Evolutionary conservation across 2,113 vertebrate genomes (phyloP), one percentile per base, ranked within the genome.

Genomic region (Dascyllus trimaculatus): DNA sequence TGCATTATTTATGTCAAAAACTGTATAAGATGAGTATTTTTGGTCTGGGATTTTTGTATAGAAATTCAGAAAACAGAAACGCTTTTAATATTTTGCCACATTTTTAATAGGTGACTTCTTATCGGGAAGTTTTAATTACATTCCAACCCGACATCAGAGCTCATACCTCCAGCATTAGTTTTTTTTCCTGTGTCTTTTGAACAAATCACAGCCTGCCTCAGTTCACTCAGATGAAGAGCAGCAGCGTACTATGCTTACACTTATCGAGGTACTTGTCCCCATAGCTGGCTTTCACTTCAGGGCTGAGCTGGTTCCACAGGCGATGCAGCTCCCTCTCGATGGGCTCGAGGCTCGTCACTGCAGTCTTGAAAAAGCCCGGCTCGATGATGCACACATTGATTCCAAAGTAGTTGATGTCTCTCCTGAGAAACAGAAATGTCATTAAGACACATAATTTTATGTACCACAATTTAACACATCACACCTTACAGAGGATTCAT

Each of bases 321-420:
- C 94, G 93, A 45, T 92, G 91, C 81, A 98, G 93, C 1, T 95
- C 75, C 0, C 60, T 89, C 88, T 98, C 98, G 0, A 98, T 54
- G 45, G 88, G 77, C 0, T 94, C 95, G 19, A 96, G 89, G 72
- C 85, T 94, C 2, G 97, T 98, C 79, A 95, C 92, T 0, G 95
- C 94, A 0, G 98, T 99, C 92, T 92, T 95, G 90, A 99, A 99
- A 90, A 98, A 98, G 0, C 97, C 98, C 0, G 97, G 98, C 84
- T 99, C 98, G 68, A 99, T 95, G 22, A 98, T 96, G 90, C 95
- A 96, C 13, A 99, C 97, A 2, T 89, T 95, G 15, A 98, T 82
- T 48, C 97, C 97, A 25, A 98, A 99, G 87, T 95, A 94, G 83
- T 94, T 87, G 76, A 97, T 89, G 43, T 98, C 97, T n/a, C 96